Evolutionary conservation across 1,140 invertebrate genomes (phyloP).

Genomic region (Aradophagus sp.): DNA sequence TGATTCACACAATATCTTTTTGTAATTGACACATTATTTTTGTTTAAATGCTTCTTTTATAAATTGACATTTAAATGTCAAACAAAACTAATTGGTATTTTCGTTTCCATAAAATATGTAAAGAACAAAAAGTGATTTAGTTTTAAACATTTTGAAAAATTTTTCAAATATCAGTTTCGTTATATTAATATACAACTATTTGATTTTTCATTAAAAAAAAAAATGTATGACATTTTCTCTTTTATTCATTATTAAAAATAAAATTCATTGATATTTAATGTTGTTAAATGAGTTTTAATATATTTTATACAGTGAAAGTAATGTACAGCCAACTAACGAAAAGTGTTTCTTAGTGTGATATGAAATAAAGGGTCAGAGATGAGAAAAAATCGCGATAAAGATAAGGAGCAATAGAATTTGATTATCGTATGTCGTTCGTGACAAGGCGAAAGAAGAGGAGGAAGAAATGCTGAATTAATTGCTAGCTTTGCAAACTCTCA

Average conservation of each 20-base stretch:
- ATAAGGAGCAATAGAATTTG: conserved; percentile 27
- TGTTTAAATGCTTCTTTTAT: background rate
- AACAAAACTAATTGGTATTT: background rate
- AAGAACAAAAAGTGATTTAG: no score
- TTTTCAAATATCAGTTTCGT: no score
- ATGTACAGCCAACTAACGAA: background rate
- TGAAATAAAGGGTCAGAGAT: conserved; percentile 26
- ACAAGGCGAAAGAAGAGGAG: conserved; percentile 24
- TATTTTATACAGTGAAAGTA: no score
- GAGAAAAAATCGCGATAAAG: conserved; percentile 7
- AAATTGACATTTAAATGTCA: conserved; percentile 28
- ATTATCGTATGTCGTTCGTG: conserved; percentile 21
- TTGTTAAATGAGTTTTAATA: no score
- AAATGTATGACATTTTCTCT: no score
- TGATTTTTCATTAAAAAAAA: no score
- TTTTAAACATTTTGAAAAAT: no score
- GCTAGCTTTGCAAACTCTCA: background rate
- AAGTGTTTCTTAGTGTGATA: conserved; percentile 11
- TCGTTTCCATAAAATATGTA: no score
- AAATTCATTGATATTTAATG: no score
- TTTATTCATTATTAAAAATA: no score
- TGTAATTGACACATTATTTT: background rate
- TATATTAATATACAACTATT: no score
- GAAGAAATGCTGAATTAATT: conserved; percentile 29
- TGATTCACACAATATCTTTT: background rate